These are phyloP conservation scores for Drosophila recens DNA, from an alignment of 2,888 invertebrate genomes.

Conservation along the genomic window DNA sequence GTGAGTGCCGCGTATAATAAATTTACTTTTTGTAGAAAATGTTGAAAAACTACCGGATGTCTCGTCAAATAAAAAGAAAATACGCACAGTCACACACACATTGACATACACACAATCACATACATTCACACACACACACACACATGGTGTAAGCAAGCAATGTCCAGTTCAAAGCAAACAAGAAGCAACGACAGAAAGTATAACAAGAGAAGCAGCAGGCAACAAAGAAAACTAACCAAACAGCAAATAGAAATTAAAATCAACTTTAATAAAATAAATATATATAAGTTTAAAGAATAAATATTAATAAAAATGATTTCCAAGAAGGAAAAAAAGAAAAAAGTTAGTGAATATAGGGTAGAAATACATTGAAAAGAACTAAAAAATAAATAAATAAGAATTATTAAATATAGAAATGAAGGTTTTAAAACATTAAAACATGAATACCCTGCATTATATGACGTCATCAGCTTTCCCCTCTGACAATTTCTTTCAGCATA, in stretches of 20 bases:
- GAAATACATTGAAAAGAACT: too few relatives aligned
- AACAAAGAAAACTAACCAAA: conserved; percentile 12
- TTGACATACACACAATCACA: background rate
- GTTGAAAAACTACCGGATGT: conserved; percentile 57
- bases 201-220: conserved; percentile 2
- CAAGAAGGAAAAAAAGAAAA: too few relatives aligned
- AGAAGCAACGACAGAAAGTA: conserved; percentile 26
- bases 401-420: too few relatives aligned
- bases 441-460: background rate
- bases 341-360: too few relatives aligned
- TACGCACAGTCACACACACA: conserved; percentile 31
- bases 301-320: background rate
- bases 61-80: conserved; percentile 51
- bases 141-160: conserved; percentile 15
- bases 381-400: too few relatives aligned
- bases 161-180: conserved; percentile 60
- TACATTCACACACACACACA: background rate
- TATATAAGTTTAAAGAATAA: background rate
- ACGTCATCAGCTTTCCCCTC: background rate
- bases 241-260: background rate
- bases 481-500: background rate
- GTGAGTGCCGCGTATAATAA: conserved; percentile 59
- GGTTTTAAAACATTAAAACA: too few relatives aligned
- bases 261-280: background rate
- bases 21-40: conserved; percentile 61